These are phyloP conservation scores for Drosophila rufa DNA, from an alignment of 1,140 invertebrate species.

Conservation along the genomic window DNA sequence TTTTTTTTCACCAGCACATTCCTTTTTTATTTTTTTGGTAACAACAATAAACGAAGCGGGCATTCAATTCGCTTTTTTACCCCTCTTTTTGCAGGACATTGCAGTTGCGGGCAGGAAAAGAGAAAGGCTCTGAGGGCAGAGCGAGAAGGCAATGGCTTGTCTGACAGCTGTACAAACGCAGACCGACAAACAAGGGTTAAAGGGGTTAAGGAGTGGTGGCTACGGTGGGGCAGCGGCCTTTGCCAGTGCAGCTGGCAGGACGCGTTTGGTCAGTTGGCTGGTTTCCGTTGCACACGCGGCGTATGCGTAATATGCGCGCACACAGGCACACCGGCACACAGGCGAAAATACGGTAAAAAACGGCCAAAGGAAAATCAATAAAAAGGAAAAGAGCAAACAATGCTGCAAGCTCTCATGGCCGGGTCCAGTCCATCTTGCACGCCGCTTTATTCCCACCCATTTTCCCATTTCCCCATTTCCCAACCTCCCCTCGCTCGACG, in stretches of 20 bases:
- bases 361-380: constrained; percentile 70
- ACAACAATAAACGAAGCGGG: constrained; percentile 30
- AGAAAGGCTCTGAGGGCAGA: not conserved
- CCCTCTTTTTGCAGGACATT: constrained; percentile 5
- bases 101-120: constrained; percentile 30
- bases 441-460: not conserved
- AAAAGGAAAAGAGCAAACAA: constrained; percentile 43
- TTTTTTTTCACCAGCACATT: constrained; percentile 6
- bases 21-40: constrained; percentile 13
- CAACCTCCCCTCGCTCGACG: not conserved
- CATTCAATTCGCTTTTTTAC: not conserved
- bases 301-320: constrained; percentile 73
- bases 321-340: too few species aligned
- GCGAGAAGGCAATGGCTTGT: constrained; percentile 43
- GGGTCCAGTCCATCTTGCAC: constrained; percentile 52
- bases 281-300: constrained; percentile 77
- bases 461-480: not conserved
- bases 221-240: not conserved
- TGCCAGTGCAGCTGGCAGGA: constrained; percentile 42
- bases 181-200: constrained; percentile 57
- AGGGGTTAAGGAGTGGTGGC: not conserved
- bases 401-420: constrained; percentile 50
- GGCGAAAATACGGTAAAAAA: constrained; percentile 43
- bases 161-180: constrained; percentile 78
- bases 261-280: constrained; percentile 77